phyloP scores from a whole-genome alignment of 2,797 vertebrate genomes.

The Pangasius larnaudii region DNA sequence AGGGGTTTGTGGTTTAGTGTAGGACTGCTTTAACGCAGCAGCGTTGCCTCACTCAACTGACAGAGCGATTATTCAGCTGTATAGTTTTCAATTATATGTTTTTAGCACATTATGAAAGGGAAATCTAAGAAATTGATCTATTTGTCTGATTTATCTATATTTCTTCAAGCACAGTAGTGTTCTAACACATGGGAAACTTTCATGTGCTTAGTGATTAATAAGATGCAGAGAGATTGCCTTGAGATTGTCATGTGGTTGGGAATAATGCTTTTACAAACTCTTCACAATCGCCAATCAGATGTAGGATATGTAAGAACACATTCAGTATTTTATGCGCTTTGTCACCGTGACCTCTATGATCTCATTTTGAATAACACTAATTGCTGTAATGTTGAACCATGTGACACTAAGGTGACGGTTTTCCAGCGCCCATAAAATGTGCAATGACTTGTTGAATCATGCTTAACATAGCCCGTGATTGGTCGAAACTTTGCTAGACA shows the following conservation, averaged over 20 bases:
- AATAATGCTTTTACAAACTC: conserved; percentile 46
- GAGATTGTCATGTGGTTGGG: conserved; percentile 33
- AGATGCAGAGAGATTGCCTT: conserved; percentile 29
- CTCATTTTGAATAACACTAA: conserved; percentile 51
- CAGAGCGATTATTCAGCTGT: conserved; percentile 48
- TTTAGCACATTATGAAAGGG: conserved; percentile 52
- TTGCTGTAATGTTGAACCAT: conserved; percentile 48
- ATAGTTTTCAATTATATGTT: conserved; percentile 45
- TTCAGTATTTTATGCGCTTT: conserved; percentile 50
- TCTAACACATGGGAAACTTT: conserved; percentile 48
- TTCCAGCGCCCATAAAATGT: conserved; percentile 51
- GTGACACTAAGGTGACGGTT: conserved; percentile 46
- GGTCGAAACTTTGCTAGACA: conserved; percentile 48
- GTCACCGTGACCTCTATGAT: conserved; percentile 57
- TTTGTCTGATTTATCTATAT: conserved; percentile 51
- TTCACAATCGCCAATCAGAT: conserved; percentile 46
- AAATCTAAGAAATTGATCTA: conserved; percentile 41
- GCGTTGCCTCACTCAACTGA: conserved; percentile 13
- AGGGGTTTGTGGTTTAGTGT: conserved; percentile 21
- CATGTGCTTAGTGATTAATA: conserved; percentile 65
- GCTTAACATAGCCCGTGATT: conserved; percentile 49
- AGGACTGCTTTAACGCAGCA: conserved; percentile 28
- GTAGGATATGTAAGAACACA: conserved; percentile 39
- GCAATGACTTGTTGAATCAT: conserved; percentile 52
- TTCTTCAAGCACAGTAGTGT: conserved; percentile 44